Base-by-base conservation (phyloP, 2,888 invertebrate genomes). In the Cheilosia variabilis region DNA sequence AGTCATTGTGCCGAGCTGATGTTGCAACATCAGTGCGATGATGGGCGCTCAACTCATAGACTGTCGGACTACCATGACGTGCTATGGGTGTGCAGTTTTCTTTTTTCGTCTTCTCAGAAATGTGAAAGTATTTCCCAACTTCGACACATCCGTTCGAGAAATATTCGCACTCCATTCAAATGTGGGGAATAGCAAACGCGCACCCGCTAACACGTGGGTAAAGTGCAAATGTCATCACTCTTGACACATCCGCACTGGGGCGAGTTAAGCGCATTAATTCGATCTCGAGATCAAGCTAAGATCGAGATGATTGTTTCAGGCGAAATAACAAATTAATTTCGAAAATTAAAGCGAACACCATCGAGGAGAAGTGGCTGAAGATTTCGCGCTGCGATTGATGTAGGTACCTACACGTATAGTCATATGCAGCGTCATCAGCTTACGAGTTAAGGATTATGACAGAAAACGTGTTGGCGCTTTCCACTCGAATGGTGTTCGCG, bases 251-350 rank as follows among this genome's bases (percentile, higher is more conserved):
- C 68, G 15, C 13, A 17, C 27, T 34, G 47, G 52, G 37, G 50
- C 6, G 50, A 68, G 52, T 50, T 69, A 47, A 82, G 77, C 53
- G 55, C 71, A 55, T 72, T 77, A 77, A 41, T 77, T 66, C 62
- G 45, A 66, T 50, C 60, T 72, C 52, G 57, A 68, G 82, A 72
- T 72, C 52, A 47, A 57, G 82, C 68, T 24, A n/a, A n/a, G n/a
- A n/a, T n/a, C n/a, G 55, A 63, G 62, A 68, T 68, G 83, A 78
- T 83, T 83, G 83, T 83, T 83, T 83, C 83, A 83, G 37, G 72
- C 68, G 78, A 83, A 83, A 66, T 78, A 83, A 83, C 83, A 62
- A 78, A 78, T 83, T 83, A 83, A 83, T 83, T 83, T 78, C 57
- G 50, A 76, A 76, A 75, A 81, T 63, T 68, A 78, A 82, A 72